Conservation (phyloP, 2,888 invertebrate species). For the Apamea anceps region DNA sequence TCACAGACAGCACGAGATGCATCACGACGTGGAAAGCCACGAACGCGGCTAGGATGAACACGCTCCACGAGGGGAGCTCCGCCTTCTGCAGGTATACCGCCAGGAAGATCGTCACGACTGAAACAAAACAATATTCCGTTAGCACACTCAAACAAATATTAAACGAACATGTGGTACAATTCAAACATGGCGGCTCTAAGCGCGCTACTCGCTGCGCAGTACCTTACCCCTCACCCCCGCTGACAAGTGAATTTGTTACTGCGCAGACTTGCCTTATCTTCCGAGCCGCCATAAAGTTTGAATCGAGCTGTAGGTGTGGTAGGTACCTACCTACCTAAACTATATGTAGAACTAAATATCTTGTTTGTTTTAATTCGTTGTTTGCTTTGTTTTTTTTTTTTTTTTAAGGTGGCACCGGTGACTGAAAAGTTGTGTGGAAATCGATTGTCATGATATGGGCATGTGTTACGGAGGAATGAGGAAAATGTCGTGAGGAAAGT, state of each 20-base stretch:
- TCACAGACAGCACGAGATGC: constrained; percentile 96
- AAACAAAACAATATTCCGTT: constrained; percentile 65
- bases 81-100: constrained; percentile 96
- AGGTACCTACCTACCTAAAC: too few relatives aligned
- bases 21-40: constrained; percentile 97
- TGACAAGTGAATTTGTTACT: too few relatives aligned
- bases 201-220: too few relatives aligned
- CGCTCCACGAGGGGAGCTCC: constrained; percentile 95
- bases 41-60: constrained; percentile 96
- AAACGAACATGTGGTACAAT: neutral
- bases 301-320: too few relatives aligned
- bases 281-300: too few relatives aligned
- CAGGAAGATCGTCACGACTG: constrained; percentile 98
- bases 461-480: neutral
- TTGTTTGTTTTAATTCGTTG: neutral
- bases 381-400: neutral
- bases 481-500: neutral
- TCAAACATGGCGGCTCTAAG: too few relatives aligned
- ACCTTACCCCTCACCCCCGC: too few relatives aligned
- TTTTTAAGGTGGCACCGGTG: neutral
- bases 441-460: neutral
- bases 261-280: too few relatives aligned
- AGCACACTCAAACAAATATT: neutral
- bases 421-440: neutral
- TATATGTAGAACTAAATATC: too few relatives aligned